Base-by-base conservation (phyloP, 2,888 invertebrate species). In the Rugalucina vietnamica region DNA sequence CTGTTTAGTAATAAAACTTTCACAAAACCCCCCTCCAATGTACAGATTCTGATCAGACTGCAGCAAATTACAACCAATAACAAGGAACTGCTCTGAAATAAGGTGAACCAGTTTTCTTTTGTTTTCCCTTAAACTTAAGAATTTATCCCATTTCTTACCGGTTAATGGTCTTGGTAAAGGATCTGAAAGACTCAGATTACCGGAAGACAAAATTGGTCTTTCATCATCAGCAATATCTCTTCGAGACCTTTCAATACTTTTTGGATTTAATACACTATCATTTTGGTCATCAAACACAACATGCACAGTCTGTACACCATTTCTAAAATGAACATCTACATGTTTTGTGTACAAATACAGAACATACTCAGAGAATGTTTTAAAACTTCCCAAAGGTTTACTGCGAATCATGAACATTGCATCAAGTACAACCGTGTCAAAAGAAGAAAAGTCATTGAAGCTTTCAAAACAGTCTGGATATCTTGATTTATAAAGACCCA, bases 321-420 rank as follows among this genome's bases (percentile, higher is more conserved):
- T 1, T n/a, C 37, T n/a, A 57, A 75, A 75, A 75, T 73, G 32
- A 49, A 32, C 21, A 29, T 32, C 27, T 29, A 73, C 27, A 14
- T 57, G 57, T 24, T 57, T 75, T 12, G 10, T 57, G 32, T 36
- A 75, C 14, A 75, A n/a, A n/a, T 36, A 34, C n/a, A 36, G 14
- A 37, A 75, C 18, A 39, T 54, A 75, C 34, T 75, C 57, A 14
- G 60, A 49, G n/a, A 57, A 75, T 24, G 75, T 75, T 57, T n/a
- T 36, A 29, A 34, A 24, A 34, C n/a, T n/a, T 21, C 39, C 10
- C 5, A 75, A 24, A 57, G 57, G 57, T 36, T 24, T 29, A 39
- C 49, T 57, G 36, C 57, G 14, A n/a, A 75, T 57, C 32, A 75
- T 57, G 36, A 73, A 73, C 43, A 29, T 27, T 37, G 21, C 54